Percentiles rank a stretch among this genome's conserved stretches.
phyloP scores from a whole-genome alignment of 1,140 invertebrate species.

The Drosophila ironensis region DNA sequence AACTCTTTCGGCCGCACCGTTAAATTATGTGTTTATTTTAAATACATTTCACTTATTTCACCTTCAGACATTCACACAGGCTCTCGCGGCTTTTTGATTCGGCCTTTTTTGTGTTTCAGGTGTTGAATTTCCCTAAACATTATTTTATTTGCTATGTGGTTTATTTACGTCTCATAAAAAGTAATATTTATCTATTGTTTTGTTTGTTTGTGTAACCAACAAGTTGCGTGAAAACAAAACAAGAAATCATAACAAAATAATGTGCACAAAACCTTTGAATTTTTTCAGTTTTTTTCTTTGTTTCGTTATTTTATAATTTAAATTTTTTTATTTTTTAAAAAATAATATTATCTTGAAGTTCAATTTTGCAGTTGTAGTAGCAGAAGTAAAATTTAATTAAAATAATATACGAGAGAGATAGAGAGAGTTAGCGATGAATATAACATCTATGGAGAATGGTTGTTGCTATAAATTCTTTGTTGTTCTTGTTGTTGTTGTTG shows the following conservation, averaged over 20 bases:
- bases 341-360: constrained; percentile 81
- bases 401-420: constrained; percentile 82
- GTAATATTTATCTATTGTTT: constrained; percentile 42
- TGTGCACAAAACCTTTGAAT: constrained; percentile 43
- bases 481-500: constrained; percentile 51
- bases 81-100: too few relatives aligned
- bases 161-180: constrained; percentile 58
- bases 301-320: constrained; percentile 78
- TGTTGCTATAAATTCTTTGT: constrained; percentile 78
- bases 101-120: background rate
- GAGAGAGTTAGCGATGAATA: constrained; percentile 81
- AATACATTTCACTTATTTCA: constrained; percentile 42
- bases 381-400: constrained; percentile 81
- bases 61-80: constrained; percentile 19
- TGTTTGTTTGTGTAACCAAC: constrained; percentile 16
- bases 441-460: constrained; percentile 82
- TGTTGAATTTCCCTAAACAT: constrained; percentile 32
- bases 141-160: constrained; percentile 56
- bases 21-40: constrained; percentile 41
- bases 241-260: constrained; percentile 74
- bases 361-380: constrained; percentile 80
- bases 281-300: constrained; percentile 73
- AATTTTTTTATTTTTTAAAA: constrained; percentile 81
- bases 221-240: constrained; percentile 21
- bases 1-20: constrained; percentile 13